Base-by-base conservation (phyloP, 2,888 invertebrate species). In the Temnothorax unifasciatus region DNA sequence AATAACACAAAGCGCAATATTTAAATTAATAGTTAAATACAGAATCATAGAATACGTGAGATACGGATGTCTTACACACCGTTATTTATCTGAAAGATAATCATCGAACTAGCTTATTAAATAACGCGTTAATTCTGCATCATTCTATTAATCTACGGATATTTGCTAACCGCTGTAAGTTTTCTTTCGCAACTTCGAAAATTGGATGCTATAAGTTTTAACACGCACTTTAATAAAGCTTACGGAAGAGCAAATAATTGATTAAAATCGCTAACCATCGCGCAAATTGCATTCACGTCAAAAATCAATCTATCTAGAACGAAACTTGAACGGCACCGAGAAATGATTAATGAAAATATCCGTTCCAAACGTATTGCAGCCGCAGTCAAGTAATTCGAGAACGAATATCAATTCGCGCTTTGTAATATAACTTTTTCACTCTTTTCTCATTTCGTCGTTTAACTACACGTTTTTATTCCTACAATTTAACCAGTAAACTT, bases 261-360 rank as follows among this genome's bases (percentile, higher is more conserved):
- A 79, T 79, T 79, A 59, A 71, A 59, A 59, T 71, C 21, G 11
- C 44, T 44, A 41, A 57, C 47, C 57, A 69, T 13, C 9, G 41
- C n/a, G 66, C 54, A 57, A 77, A 79, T 47, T 79, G 44, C 44
- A 54, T 18, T 47, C 11, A 8, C 44, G 57, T 57, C 34, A 79
- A 71, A 79, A 79, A 71, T 71, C 44, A 38, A 79, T 79, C 44
- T 44, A 44, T 79, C 44, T 44, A 44, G 3, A 69, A 69, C 11
- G 18, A 69, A 79, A 71, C 57, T 79, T 59, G 57, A 59, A 34
- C 52, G 68, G 69, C 47, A 59, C 71, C 57, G 54, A 68, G 34
- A 59, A 25, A 79, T 69, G 79, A 79, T 79, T 79, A 79, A 79
- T 79, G 79, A 79, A 71, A 79, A 79, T 47, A 47, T 71, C 18